These are phyloP conservation scores for Notechis scutatus DNA, from an alignment of 2,113 vertebrate species.

Conservation along the genomic window DNA sequence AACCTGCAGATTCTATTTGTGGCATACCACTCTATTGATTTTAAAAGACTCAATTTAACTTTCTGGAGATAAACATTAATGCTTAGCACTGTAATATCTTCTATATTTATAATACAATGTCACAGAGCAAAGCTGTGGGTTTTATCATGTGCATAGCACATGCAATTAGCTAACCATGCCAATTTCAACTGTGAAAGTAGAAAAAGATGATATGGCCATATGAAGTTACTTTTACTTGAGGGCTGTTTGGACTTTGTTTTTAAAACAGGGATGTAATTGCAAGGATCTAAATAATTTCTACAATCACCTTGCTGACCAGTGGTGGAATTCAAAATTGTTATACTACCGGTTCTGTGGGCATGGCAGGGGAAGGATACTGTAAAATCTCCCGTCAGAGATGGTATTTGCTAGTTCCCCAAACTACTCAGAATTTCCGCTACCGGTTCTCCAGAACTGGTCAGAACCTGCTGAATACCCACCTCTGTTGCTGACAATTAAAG, in stretches of 20 bases:
- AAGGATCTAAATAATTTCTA: constrained; percentile 82
- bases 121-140: background rate
- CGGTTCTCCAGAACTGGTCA: too few relatives aligned
- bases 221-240: background rate
- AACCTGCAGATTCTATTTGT: background rate
- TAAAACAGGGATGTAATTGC: constrained; percentile 68
- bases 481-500: constrained; percentile 77
- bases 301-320: constrained; percentile 79
- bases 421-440: too few relatives aligned
- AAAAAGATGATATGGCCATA: background rate
- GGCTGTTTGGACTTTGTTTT: background rate
- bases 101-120: background rate
- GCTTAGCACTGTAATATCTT: background rate
- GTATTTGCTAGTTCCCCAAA: too few relatives aligned
- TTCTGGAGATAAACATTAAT: background rate
- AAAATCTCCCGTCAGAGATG: too few relatives aligned
- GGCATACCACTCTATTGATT: background rate
- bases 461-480: too few relatives aligned
- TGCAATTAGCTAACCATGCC: background rate
- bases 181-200: background rate
- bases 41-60: background rate
- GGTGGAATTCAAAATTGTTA: too few relatives aligned
- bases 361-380: too few relatives aligned
- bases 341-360: too few relatives aligned
- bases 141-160: background rate